Evolutionary conservation across 1,140 invertebrate genomes (phyloP), one percentile per base, ranked within the genome.

Genomic region (Penaeus japonicus): DNA sequence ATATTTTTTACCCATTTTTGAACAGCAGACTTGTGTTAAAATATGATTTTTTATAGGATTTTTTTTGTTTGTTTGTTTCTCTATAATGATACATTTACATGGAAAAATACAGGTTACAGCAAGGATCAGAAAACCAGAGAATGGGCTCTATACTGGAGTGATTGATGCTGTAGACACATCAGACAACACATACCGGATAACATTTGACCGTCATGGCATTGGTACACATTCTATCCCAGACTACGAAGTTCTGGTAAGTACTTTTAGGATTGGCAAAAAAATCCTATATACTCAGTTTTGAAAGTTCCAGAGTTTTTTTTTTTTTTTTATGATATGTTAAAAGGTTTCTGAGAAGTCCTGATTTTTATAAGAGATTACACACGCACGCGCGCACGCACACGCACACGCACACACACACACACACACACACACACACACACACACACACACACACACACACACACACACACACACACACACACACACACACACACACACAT

Each of bases 151-250:
- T 92, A 98, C 96, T 84, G 99, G 90, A 12, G 80, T 90, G 62
- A 97, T 99, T 89, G 98, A 99, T 93, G 99, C 98, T 57, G 96
- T 99, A n/a, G 98, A 99, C 92, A 98, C 98, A 2, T 96, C 97
- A 5, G 98, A 98, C 92, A 98, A 98, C 92, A 98, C 97, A n/a
- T 99, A 99, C 92, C 94, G 99, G 91, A 97, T 99, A 85, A 98
- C 97, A 0, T 99, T 99, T 93, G 98, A 99, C 92, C 94, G 98
- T 87, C 95, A 95, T 65, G 98, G 97, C 20, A 93, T 99, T 47
- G 98, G 98, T 7, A 99, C 98, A 18, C 97, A 98, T 92, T 98
- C 98, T 84, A 97, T 99, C 84, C 97, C 97, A 24, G 98, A 99
- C 94, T 98, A 96, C 94, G 98, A 99, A 95, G 98, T 99, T 89